Evolutionary conservation across 2,888 invertebrate genomes (phyloP), one percentile per base, ranked within the genome.

Genomic region (Phyllotreta cruciferae): DNA sequence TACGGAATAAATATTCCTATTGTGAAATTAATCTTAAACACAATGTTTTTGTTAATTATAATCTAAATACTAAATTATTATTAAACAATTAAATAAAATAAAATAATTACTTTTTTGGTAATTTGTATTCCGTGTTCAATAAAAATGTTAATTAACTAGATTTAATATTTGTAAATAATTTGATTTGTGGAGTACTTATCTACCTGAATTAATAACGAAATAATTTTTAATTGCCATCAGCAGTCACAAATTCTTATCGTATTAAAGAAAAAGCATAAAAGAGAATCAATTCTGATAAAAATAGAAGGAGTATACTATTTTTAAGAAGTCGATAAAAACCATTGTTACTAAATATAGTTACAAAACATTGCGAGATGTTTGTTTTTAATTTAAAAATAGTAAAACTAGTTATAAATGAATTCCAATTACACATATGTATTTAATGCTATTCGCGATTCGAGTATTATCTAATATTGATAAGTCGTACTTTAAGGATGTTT

Each of bases 311-410:
- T 67, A 69, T 72, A 75, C 75, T 76, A 75, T 76, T 75, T 77
- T 77, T 75, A 77, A 75, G 73, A 75, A 72, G 71, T 75, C 75
- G 77, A 76, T 76, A 77, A 76, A 68, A 73, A 74, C 66, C 71
- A 72, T 74, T 75, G 74, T 72, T 69, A 70, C 75, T 77, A 76
- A 75, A 75, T 75, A 74, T 77, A 77, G 74, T 74, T 70, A 71
- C 74, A 75, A 74, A 44, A 73, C 71, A 75, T 70, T 71, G 70
- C 71, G 68, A 57, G 67, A 61, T 68, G 66, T 71, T 69, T 72
- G 72, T 73, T 75, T 71, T 74, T 70, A 67, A 63, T 72, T 70
- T 67, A 71, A 71, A 71, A 70, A 70, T 70, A 71, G 68, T 68
- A 66, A 62, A 70, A 69, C 64, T 61, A 54, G 67, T 63, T 66